Conservation (phyloP, 64 coral and sea anemone genomes). For the Montipora capricornis region DNA sequence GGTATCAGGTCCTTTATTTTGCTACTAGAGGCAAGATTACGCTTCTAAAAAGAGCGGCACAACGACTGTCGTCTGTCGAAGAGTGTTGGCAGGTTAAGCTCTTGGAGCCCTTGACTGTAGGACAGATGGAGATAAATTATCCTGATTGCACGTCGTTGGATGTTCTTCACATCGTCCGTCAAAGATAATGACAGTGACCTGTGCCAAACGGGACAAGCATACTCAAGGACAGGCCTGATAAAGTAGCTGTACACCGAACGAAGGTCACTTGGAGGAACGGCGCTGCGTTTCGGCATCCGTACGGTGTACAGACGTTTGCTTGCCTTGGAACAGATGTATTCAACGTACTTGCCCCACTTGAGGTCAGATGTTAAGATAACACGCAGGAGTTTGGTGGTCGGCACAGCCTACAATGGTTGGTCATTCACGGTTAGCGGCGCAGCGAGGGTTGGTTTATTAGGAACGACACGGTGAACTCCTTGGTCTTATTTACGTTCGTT, state of each 20-base stretch:
- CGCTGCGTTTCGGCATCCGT: constrained; percentile 15
- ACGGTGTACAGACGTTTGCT: no score
- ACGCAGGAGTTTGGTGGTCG: constrained; percentile 38
- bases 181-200: no score
- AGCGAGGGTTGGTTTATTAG: no score
- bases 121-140: no score
- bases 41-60: no score
- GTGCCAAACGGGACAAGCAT: constrained; percentile 35
- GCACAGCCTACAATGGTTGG: constrained; percentile 48
- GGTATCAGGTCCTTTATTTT: background rate
- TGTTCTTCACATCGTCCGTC: no score
- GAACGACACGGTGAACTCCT: background rate
- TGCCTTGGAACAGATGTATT: no score
- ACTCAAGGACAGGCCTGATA: constrained; percentile 27
- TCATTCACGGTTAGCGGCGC: no score
- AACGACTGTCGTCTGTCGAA: background rate
- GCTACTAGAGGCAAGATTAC: background rate
- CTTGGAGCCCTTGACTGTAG: background rate
- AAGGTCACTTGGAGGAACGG: background rate
- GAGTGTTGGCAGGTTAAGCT: constrained; percentile 1
- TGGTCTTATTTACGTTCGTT: background rate
- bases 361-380: constrained; percentile 18
- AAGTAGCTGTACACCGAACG: background rate
- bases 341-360: no score
- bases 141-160: no score